These are phyloP conservation scores for Hylaeus anthracinus DNA, from an alignment of 1,140 invertebrate species.

Conservation along the genomic window DNA sequence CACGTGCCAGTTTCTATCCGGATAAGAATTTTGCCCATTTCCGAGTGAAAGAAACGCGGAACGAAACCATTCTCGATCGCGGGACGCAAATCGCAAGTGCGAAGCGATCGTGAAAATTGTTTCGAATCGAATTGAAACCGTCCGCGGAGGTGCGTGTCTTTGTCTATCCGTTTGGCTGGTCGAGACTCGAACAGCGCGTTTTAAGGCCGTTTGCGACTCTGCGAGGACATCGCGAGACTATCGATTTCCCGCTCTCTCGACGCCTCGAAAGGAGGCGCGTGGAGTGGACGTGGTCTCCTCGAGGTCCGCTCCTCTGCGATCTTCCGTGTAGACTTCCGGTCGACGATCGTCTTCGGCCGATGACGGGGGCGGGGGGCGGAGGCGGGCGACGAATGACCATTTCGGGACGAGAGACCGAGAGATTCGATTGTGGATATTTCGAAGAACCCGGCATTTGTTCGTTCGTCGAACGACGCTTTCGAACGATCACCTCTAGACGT, in stretches of 20 bases:
- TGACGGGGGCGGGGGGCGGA: conserved; percentile 19
- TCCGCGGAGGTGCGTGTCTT: conserved; percentile 62
- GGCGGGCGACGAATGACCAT: conserved; percentile 4
- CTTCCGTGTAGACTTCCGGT: conserved; percentile 48
- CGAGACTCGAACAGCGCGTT: conserved; percentile 27
- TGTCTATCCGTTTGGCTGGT: conserved; percentile 79
- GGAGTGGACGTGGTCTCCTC: neutral
- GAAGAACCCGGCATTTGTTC: neutral
- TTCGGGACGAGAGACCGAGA: neutral
- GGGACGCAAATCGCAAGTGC: conserved; percentile 4
- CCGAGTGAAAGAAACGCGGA: conserved; percentile 32
- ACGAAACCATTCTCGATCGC: conserved; percentile 45
- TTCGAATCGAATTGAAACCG: neutral
- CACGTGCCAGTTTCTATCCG: too few species aligned
- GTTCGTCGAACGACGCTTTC: neutral
- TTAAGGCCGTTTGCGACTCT: conserved; percentile 10
- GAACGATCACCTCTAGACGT: too few species aligned
- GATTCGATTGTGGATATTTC: neutral
- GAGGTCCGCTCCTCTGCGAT: conserved; percentile 33
- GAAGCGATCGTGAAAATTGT: neutral
- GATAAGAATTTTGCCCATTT: too few species aligned
- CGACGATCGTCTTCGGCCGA: conserved; percentile 47
- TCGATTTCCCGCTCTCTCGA: conserved; percentile 26
- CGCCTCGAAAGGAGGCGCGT: conserved; percentile 7
- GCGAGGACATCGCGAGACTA: conserved; percentile 17